Percentiles rank a stretch among this genome's conserved stretches.
Conservation (phyloP, 2,888 invertebrate species). For the Phengaris alcon region DNA sequence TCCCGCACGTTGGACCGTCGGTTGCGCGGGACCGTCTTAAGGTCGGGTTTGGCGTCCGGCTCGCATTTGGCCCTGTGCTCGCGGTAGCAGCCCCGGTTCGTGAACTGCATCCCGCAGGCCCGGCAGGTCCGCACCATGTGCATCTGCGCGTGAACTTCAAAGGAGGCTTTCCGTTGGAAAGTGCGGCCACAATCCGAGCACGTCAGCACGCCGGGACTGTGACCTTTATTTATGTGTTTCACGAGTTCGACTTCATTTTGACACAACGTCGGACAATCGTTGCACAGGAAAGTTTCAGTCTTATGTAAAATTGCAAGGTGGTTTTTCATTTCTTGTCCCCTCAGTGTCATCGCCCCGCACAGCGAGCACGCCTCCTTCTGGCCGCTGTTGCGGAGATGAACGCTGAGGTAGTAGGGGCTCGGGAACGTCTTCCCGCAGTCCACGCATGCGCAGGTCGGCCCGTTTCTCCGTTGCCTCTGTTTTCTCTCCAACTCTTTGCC, state of each 20-base stretch:
- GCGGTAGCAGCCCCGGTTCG: conserved; percentile 64
- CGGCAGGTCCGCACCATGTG: conserved; percentile 65
- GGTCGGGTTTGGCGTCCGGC: conserved; percentile 61
- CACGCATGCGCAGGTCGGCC: conserved; percentile 53
- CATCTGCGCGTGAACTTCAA: conserved; percentile 63
- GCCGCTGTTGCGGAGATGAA: conserved; percentile 64
- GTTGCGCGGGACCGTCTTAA: conserved; percentile 49
- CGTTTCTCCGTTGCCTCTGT: conserved; percentile 43
- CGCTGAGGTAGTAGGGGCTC: conserved; percentile 57
- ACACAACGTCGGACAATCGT: conserved; percentile 56
- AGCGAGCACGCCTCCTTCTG: conserved; percentile 61
- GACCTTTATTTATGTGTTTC: conserved; percentile 52
- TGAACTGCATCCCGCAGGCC: conserved; percentile 59
- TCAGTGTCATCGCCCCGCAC: conserved; percentile 52
- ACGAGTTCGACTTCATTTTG: conserved; percentile 46
- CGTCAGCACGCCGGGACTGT: conserved; percentile 51
- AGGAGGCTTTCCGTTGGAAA: conserved; percentile 54
- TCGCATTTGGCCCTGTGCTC: conserved; percentile 64
- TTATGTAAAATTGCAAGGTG: conserved; percentile 54
- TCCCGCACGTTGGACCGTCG: conserved; percentile 63
- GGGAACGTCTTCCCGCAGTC: conserved; percentile 62
- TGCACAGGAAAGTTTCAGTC: conserved; percentile 48
- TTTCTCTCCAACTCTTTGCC: conserved; percentile 40
- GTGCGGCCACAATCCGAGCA: conserved; percentile 62
- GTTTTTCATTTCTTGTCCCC: conserved; percentile 55